Percentiles rank a stretch among this genome's conserved stretches.
These are phyloP conservation scores for Lophius piscatorius DNA, from an alignment of 2,113 vertebrate genomes.

Conservation along the genomic window DNA sequence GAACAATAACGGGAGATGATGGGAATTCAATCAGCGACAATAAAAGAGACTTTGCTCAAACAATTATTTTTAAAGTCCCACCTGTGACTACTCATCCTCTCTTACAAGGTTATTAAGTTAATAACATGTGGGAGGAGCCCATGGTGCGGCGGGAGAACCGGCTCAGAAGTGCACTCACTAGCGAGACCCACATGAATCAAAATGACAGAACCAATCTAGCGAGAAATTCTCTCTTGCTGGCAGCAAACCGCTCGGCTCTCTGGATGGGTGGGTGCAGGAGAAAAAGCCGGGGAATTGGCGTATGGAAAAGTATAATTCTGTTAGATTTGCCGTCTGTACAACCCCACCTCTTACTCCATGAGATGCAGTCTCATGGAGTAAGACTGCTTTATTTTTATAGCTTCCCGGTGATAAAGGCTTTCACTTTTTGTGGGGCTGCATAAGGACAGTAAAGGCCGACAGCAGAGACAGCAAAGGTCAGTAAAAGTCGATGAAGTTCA, in stretches of 20 bases:
- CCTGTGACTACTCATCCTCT: conserved; percentile 38
- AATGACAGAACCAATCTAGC: conserved; percentile 69
- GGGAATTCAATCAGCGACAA: too few species aligned
- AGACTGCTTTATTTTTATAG: too few species aligned
- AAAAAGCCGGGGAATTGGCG: conserved; percentile 22
- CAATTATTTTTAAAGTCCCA: conserved; percentile 28
- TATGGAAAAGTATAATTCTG: conserved; percentile 46
- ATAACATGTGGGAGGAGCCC: conserved; percentile 47
- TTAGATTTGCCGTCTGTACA: conserved; percentile 38
- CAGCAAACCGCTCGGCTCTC: conserved; percentile 47
- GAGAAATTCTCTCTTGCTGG: conserved; percentile 56
- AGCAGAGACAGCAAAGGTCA: conserved; percentile 39
- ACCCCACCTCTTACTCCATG: conserved; percentile 6
- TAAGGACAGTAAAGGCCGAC: conserved; percentile 42
- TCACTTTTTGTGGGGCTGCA: conserved; percentile 36
- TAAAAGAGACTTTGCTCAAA: conserved; percentile 21
- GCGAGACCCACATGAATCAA: conserved; percentile 65
- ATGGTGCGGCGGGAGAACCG: conserved; percentile 28
- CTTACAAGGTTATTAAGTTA: conserved; percentile 54
- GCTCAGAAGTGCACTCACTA: conserved; percentile 37
- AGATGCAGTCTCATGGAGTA: conserved; percentile 34
- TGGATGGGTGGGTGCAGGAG: conserved; percentile 42
- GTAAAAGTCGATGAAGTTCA: conserved; percentile 37
- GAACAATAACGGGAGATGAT: conserved; percentile 12
- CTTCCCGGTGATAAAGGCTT: conserved; percentile 11